Evolutionary conservation across 2,797 vertebrate genomes (phyloP).

Genomic region (Dromococcyx pavoninus): DNA sequence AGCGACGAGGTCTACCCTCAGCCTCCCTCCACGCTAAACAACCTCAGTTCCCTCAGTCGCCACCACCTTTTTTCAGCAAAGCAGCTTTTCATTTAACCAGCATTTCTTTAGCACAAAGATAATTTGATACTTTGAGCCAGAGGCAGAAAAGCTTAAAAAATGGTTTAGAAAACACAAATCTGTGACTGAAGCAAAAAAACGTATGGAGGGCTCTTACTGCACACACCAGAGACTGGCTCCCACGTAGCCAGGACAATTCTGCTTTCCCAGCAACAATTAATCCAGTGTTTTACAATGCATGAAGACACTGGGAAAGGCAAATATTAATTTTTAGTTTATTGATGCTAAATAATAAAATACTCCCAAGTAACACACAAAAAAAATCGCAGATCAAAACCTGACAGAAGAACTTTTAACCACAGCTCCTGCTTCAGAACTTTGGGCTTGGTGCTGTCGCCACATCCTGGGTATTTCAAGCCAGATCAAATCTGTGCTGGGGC

Average conservation of each 20-base stretch:
- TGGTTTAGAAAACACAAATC: background rate
- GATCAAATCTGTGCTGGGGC: background rate
- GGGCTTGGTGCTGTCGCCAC: background rate
- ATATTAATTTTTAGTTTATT: background rate
- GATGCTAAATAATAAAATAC: background rate
- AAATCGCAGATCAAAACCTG: background rate
- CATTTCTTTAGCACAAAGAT: background rate
- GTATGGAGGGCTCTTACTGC: background rate
- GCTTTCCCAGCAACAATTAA: background rate
- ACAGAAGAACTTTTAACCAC: background rate
- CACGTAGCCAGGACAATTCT: background rate
- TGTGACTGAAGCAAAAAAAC: background rate
- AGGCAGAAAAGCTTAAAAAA: background rate
- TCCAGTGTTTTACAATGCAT: background rate
- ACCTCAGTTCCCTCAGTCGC: background rate
- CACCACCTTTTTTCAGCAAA: background rate
- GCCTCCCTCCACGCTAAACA: too few species aligned
- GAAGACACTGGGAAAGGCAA: background rate
- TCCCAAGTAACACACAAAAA: background rate
- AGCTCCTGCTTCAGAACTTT: background rate
- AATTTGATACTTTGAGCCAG: background rate
- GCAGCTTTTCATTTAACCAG: background rate
- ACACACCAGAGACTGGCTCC: rapidly evolving
- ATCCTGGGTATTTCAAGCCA: background rate
- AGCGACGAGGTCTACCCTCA: too few species aligned